Percentiles rank a stretch among this genome's conserved stretches.
phyloP scores from a whole-genome alignment of 1,140 invertebrate genomes.

The Drosophila repletoides region DNA sequence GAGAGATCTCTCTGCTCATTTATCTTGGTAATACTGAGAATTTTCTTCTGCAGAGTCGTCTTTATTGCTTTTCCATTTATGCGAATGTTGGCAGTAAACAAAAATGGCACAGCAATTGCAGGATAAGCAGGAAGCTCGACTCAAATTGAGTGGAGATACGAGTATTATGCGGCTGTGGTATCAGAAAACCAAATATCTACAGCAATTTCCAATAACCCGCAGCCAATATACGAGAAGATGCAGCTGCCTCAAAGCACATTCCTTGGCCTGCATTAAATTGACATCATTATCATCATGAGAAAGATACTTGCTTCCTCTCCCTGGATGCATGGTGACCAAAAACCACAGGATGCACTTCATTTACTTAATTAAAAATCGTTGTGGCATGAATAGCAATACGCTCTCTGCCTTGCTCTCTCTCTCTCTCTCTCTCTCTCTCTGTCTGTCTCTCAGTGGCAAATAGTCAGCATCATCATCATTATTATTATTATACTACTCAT shows the following conservation, averaged over 20 bases:
- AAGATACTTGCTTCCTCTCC: slow-evolving; percentile 24
- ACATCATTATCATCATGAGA: slow-evolving; percentile 11
- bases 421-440: no score
- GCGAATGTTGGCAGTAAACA: slow-evolving; percentile 6
- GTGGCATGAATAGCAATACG: slow-evolving; percentile 17
- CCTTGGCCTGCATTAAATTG: slow-evolving; percentile 12
- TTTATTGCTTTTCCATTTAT: slow-evolving; percentile 45
- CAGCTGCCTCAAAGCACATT: not conserved
- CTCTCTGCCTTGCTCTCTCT: no score
- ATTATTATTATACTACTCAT: slow-evolving; percentile 2
- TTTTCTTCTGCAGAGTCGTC: not conserved
- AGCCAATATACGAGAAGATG: no score
- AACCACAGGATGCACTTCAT: slow-evolving; percentile 75
- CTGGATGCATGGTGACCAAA: slow-evolving; percentile 45
- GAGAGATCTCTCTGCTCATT: slow-evolving; percentile 14
- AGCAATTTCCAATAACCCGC: slow-evolving; percentile 20
- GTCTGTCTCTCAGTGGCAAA: slow-evolving; percentile 17
- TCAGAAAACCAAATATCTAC: not conserved
- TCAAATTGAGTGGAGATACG: not conserved
- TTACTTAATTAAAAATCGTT: slow-evolving; percentile 76
- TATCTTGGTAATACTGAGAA: slow-evolving; percentile 30
- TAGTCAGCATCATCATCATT: slow-evolving; percentile 1
- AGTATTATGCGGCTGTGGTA: not conserved
- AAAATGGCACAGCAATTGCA: slow-evolving; percentile 5
- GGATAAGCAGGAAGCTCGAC: not conserved